These are phyloP conservation scores for Dasypus novemcinctus DNA, from an alignment of 2,113 vertebrate species.

Conservation along the genomic window DNA sequence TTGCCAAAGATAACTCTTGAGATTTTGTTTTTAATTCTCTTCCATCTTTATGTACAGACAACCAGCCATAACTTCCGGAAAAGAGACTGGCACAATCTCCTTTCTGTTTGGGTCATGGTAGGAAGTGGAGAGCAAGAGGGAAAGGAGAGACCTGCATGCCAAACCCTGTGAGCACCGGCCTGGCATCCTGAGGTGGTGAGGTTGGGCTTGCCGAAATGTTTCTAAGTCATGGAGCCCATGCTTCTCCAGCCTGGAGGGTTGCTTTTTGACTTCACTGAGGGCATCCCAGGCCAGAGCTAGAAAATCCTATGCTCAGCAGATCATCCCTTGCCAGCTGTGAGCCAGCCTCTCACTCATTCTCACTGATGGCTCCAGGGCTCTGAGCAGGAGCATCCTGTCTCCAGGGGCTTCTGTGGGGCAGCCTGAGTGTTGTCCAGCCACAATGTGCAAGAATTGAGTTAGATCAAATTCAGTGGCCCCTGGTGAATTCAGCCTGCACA, in stretches of 20 bases:
- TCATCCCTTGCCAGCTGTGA: neutral
- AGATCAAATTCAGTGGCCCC: neutral
- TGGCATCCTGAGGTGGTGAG: neutral
- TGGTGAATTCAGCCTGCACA: neutral
- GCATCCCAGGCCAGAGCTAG: neutral
- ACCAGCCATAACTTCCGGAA: neutral
- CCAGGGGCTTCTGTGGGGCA: rapidly evolving
- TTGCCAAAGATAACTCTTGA: slow-evolving; percentile 9
- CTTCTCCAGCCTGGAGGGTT: rapidly evolving
- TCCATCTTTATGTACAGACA: neutral
- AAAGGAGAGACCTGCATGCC: too few species aligned
- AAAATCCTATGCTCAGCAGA: neutral
- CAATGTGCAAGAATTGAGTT: rapidly evolving
- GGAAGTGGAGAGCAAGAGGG: neutral
- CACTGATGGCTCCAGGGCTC: too few species aligned
- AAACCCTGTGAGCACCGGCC: neutral
- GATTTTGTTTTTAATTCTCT: neutral
- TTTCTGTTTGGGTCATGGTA: neutral
- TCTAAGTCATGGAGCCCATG: neutral
- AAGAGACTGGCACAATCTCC: neutral
- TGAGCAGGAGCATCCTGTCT: neutral
- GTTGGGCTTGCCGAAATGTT: neutral
- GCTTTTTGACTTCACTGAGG: neutral
- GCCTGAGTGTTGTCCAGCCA: neutral
- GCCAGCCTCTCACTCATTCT: neutral